These are phyloP conservation scores for Smutsia temminckii DNA, from an alignment of 2,797 vertebrate genomes.

Conservation along the genomic window DNA sequence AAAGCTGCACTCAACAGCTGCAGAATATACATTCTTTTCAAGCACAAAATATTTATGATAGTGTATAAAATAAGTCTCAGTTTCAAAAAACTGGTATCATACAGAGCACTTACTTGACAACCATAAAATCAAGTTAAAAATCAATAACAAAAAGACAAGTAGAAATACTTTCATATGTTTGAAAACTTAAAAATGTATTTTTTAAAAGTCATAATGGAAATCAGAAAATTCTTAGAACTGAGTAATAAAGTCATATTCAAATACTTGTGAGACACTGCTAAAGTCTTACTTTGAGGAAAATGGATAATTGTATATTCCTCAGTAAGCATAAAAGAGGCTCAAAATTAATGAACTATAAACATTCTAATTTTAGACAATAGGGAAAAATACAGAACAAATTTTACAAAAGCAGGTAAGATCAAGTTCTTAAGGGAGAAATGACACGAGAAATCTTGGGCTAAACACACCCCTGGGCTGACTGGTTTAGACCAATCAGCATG, in stretches of 20 bases:
- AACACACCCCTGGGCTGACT: neutral
- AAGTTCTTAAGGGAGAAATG: neutral
- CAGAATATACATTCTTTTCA: neutral
- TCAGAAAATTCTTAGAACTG: neutral
- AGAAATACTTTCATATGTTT: neutral
- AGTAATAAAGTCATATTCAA: neutral
- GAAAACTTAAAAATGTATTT: neutral
- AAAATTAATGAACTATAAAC: neutral
- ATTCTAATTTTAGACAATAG: neutral
- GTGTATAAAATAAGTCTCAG: neutral
- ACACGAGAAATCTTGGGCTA: neutral
- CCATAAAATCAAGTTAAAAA: constrained; percentile 41
- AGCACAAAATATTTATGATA: neutral
- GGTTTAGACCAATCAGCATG: neutral
- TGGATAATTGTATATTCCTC: neutral
- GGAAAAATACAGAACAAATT: neutral
- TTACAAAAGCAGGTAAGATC: neutral
- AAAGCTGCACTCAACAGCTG: neutral
- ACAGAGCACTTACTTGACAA: neutral
- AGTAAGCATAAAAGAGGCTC: neutral
- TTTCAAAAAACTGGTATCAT: neutral
- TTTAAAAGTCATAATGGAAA: neutral
- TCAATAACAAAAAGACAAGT: neutral
- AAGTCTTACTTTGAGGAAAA: constrained; percentile 6
- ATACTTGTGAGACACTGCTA: neutral